Evolutionary conservation across 2,888 invertebrate species (phyloP), one percentile per base, ranked within the genome.

Genomic region (Stegophylla sp.): DNA sequence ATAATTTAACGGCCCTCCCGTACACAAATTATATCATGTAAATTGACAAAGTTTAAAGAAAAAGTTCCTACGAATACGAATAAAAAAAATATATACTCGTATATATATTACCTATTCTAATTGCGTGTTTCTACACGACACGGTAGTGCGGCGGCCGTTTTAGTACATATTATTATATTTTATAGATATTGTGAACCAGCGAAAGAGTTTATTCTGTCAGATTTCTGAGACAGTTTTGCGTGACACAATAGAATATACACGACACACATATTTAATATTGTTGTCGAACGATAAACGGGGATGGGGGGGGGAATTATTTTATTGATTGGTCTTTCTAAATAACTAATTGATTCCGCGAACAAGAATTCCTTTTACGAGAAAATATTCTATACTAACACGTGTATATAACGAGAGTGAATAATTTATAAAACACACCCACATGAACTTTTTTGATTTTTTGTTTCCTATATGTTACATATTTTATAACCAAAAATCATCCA

Each of bases 201-300:
- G 71, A 34, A 69, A 69, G n/a, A 34, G 34, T 53, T 34, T 34
- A 34, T 34, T 34, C 34, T 0, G 45, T 71, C 20, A 34, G 10
- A 9, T 69, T n/a, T 26, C n/a, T 1, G 7, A 41, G 15, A 53
- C 53, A 28, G 23, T 20, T 34, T 20, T 53, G 53, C 12, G 67
- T 51, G 69, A 51, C 53, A 53, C 15, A 34, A 41, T 0, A n/a
- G 28, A 53, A 71, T 71, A 71, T n/a, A n/a, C n/a, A n/a, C n/a
- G n/a, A n/a, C n/a, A n/a, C n/a, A n/a, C n/a, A n/a, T n/a, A n/a
- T n/a, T n/a, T n/a, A n/a, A n/a, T n/a, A n/a, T n/a, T n/a, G n/a
- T 71, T 41, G 20, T 53, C 13, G 20, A 41, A 71, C 69, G 2
- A 28, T 48, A 53, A 56, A 41, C 34, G 15, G 13, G 15, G 10